Evolutionary conservation across 2,797 vertebrate genomes (phyloP), one percentile per base, ranked within the genome.

Genomic region (Crypturellus tataupa): DNA sequence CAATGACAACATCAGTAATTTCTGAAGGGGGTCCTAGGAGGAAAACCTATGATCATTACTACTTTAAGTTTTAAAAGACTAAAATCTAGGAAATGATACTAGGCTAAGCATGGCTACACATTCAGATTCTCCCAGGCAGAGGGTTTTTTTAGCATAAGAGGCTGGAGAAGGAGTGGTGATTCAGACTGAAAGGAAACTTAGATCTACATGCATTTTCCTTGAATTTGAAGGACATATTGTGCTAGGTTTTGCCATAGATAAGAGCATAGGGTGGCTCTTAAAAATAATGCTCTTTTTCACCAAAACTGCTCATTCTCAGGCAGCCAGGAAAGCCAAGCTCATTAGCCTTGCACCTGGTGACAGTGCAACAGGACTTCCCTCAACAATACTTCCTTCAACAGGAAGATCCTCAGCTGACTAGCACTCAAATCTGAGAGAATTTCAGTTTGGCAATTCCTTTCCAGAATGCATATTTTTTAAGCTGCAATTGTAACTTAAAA

Each of bases 241-340:
- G 9, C 9, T 59, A 53, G 33, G n/a, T 55, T 71, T 19, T 2
- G 21, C 24, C 42, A 59, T 42, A 71, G 12, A n/a, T 80, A 56
- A 80, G 14, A 27, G 10, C 14, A 55, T 29, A 37, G 27, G 25
- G 25, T 8, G 14, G 35, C 17, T 53, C 47, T 2, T 3, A 64
- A 44, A 5, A 56, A 23, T 19, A 6, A 1, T 40, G 24, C 5
- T 9, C 0, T 29, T 76, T 51, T 55, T 82, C 40, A 39, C 37
- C 56, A 56, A n/a, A 71, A 64, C 0, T 0, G 2, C 5, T 3
- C 1, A 4, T 20, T 69, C 35, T 18, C 37, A n/a, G 19, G 23
- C 35, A 60, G 39, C 71, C 59, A 42, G 60, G 29, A 9, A 37
- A 35, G 19, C 46, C 21, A 77, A 31, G 6, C 9, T 56, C 24